These are phyloP conservation scores for Conomelus anceps DNA, from an alignment of 2,888 invertebrate genomes.

Conservation along the genomic window DNA sequence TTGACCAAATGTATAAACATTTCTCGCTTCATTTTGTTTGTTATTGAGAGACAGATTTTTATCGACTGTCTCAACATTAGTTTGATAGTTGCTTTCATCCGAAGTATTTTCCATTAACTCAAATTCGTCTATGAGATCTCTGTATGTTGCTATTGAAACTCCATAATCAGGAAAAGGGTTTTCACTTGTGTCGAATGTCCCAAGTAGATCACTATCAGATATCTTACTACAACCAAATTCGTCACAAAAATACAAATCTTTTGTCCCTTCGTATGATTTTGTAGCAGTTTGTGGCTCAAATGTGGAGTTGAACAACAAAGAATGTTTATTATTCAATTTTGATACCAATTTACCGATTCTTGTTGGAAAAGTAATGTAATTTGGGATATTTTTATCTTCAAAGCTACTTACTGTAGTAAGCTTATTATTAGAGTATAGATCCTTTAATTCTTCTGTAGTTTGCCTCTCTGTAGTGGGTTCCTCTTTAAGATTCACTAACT, in stretches of 20 bases:
- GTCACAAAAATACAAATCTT: not conserved
- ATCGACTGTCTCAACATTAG: not conserved
- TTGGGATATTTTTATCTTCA: not conserved
- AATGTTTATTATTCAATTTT: not conserved
- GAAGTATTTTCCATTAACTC: not conserved
- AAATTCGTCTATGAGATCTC: not conserved
- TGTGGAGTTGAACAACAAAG: not conserved
- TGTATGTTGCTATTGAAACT: not conserved
- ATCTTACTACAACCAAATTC: not conserved
- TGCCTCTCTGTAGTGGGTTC: not conserved
- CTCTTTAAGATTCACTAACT: not conserved
- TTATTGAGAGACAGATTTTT: not conserved
- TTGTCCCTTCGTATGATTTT: not conserved
- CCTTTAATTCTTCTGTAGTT: not conserved
- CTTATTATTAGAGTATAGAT: no score
- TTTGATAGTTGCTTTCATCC: not conserved
- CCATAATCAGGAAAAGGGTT: not conserved
- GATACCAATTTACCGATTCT: not conserved
- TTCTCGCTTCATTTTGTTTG: not conserved
- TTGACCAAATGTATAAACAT: not conserved
- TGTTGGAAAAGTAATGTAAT: no score
- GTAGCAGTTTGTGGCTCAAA: not conserved
- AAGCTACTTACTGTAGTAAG: not conserved
- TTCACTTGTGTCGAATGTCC: not conserved
- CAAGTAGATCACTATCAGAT: not conserved